A percentile compares a stretch with the other conserved stretches of the same genome.
Conservation (phyloP, 2,113 vertebrate species). For the Rhinoptilus africanus region DNA sequence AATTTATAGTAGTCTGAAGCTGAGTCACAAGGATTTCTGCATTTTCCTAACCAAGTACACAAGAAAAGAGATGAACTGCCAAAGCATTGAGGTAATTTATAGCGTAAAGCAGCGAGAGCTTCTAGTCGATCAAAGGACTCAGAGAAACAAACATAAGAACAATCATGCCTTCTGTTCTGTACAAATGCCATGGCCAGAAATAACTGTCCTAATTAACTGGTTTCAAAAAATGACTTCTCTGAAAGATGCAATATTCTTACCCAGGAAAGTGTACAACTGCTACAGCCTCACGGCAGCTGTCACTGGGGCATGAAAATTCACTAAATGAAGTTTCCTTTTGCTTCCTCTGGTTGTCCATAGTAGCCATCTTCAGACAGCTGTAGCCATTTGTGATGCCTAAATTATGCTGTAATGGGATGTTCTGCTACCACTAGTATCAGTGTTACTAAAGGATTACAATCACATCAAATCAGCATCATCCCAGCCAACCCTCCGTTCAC, state of each 20-base stretch:
- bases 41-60: conserved; percentile 40
- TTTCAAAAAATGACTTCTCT: conserved; percentile 50
- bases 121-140: conserved; percentile 67
- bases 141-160: conserved; percentile 64
- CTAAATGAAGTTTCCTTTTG: neutral
- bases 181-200: conserved; percentile 69
- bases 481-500: neutral
- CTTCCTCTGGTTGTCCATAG: neutral
- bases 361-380: conserved; percentile 32
- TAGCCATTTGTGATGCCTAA: neutral
- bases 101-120: conserved; percentile 63
- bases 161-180: conserved; percentile 65
- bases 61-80: conserved; percentile 45
- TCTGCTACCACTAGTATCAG: neutral
- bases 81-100: conserved; percentile 57
- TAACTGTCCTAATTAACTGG: conserved; percentile 72
- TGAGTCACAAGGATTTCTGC: conserved; percentile 49
- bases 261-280: conserved; percentile 44
- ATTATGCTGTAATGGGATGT: neutral
- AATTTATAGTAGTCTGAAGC: conserved; percentile 64
- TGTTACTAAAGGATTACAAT: neutral
- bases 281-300: conserved; percentile 53
- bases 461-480: neutral
- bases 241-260: conserved; percentile 52
- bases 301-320: conserved; percentile 41